Evolutionary conservation across 2,113 vertebrate genomes (phyloP).

Genomic region (Albula goreensis): DNA sequence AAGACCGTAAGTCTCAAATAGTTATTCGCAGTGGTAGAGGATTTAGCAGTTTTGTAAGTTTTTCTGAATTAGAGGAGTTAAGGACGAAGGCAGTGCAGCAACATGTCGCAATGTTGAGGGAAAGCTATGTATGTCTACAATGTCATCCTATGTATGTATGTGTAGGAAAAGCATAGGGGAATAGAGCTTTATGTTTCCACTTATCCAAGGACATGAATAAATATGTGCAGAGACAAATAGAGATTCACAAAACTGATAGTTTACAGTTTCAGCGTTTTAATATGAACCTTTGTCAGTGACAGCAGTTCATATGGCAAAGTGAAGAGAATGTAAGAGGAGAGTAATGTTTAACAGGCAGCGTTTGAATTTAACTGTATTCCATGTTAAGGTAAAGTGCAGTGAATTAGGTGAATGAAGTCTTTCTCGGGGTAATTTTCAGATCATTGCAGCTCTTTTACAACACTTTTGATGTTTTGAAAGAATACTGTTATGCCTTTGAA

Average conservation of each 20-base stretch:
- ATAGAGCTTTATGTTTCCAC: not conserved
- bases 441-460: not conserved
- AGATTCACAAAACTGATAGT: not conserved
- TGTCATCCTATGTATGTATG: too few relatives aligned
- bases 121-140: not conserved
- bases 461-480: not conserved
- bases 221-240: not conserved
- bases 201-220: not conserved
- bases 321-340: not conserved
- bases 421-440: not conserved
- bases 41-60: not conserved
- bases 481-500: not conserved
- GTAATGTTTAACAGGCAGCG: not conserved
- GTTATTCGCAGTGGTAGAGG: not conserved
- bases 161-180: not conserved
- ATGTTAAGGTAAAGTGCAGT: not conserved
- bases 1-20: not conserved
- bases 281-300: not conserved
- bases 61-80: not conserved
- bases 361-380: not conserved
- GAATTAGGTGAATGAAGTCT: not conserved
- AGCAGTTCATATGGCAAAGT: not conserved
- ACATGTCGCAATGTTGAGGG: not conserved
- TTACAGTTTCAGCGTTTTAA: not conserved
- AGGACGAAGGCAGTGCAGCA: not conserved